These are phyloP conservation scores for Cranoglanis bouderius DNA, from an alignment of 2,113 vertebrate genomes.

Conservation along the genomic window DNA sequence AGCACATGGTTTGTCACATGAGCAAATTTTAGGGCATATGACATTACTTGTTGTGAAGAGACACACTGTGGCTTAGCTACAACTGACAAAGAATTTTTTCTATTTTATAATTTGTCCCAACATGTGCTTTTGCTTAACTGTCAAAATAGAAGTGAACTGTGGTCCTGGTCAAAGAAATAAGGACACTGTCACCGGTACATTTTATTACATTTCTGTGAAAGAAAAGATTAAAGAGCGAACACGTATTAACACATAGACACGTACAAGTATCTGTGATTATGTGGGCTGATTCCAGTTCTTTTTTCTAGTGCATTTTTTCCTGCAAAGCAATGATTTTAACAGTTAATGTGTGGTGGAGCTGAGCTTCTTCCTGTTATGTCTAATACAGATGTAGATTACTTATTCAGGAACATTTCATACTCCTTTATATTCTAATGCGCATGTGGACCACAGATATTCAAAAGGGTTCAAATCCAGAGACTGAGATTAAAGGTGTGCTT, in stretches of 20 bases:
- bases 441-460: neutral
- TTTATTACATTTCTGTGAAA: neutral
- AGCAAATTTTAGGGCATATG: slow-evolving; percentile 11
- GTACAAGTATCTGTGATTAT: neutral
- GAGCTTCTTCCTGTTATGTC: neutral
- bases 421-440: neutral
- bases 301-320: neutral
- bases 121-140: slow-evolving; percentile 2
- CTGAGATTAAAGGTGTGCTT: neutral
- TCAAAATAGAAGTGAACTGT: neutral
- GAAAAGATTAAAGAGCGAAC: neutral
- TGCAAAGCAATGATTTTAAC: too few species aligned
- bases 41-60: slow-evolving; percentile 21
- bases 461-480: too few species aligned
- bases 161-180: neutral
- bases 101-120: neutral
- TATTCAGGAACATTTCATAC: neutral
- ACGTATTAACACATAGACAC: neutral
- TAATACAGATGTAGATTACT: neutral
- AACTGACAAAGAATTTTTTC: neutral
- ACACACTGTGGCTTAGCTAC: neutral
- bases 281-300: neutral
- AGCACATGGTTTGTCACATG: slow-evolving; percentile 10
- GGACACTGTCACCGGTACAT: neutral
- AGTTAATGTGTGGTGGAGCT: too few species aligned